These are phyloP conservation scores for Synergus itoensis DNA, from an alignment of 2,888 invertebrate species.

Conservation along the genomic window DNA sequence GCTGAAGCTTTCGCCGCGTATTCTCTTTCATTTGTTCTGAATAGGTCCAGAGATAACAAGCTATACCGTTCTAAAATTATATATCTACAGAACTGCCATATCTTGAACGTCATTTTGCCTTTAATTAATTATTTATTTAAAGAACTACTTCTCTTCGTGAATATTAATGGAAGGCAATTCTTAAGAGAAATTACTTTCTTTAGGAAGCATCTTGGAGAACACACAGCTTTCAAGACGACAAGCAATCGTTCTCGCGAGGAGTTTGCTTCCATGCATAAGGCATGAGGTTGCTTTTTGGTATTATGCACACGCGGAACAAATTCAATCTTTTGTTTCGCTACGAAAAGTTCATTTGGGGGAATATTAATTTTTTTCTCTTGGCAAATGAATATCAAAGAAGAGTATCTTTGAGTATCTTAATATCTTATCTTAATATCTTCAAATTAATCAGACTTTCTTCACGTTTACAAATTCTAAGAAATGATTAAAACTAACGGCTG, in stretches of 20 bases:
- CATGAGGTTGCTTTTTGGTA: conserved; percentile 32
- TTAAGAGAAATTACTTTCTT: background rate
- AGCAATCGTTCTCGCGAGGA: conserved; percentile 31
- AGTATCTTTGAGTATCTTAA: background rate
- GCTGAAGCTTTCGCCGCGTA: background rate
- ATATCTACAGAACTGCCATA: background rate
- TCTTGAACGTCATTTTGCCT: background rate
- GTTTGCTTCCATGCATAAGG: conserved; percentile 28
- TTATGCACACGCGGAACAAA: conserved; percentile 16
- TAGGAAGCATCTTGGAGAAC: background rate
- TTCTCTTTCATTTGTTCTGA: background rate
- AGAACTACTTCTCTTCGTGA: background rate
- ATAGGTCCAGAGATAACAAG: background rate
- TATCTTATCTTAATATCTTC: too few relatives aligned
- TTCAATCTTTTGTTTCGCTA: conserved; percentile 19
- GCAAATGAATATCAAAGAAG: background rate
- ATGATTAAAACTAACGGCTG: too few relatives aligned
- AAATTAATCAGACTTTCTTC: too few relatives aligned
- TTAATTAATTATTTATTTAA: conserved; percentile 10
- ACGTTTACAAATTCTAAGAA: too few relatives aligned
- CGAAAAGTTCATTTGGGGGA: background rate
- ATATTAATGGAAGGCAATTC: background rate
- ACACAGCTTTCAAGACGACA: conserved; percentile 30
- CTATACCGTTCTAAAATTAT: background rate
- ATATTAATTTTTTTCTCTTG: conserved; percentile 3